These are phyloP conservation scores for Apteryx mantelli DNA, from an alignment of 2,113 vertebrate genomes.

Conservation along the genomic window DNA sequence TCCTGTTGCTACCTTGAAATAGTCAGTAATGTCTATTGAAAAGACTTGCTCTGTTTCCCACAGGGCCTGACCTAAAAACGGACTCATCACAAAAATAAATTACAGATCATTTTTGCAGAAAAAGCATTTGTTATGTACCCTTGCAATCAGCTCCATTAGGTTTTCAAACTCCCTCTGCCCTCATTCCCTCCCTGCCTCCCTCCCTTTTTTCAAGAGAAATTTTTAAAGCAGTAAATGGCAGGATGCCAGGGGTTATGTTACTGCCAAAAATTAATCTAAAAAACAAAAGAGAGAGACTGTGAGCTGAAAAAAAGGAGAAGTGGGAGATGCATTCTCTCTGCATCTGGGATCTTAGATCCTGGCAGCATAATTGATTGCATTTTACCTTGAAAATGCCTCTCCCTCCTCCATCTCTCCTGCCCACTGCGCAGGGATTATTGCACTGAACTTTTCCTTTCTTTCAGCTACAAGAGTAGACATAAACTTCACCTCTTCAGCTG, in stretches of 20 bases:
- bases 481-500: not conserved
- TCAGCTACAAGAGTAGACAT: not conserved
- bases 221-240: constrained; percentile 39
- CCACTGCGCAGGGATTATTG: not conserved
- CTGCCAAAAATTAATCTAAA: constrained; percentile 53
- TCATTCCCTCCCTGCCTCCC: not conserved
- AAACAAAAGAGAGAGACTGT: constrained; percentile 16
- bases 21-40: not conserved
- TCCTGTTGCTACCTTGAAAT: not conserved
- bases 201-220: not conserved
- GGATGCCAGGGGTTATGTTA: constrained; percentile 41
- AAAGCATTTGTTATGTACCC: not conserved
- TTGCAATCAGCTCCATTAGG: not conserved
- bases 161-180: not conserved
- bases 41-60: not conserved
- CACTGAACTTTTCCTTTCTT: not conserved
- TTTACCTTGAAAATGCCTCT: not conserved
- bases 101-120: not conserved
- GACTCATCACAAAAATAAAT: constrained; percentile 1
- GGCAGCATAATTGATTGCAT: not conserved
- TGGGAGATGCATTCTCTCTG: not conserved
- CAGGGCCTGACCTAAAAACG: not conserved
- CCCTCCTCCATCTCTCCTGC: not conserved
- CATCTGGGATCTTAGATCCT: not conserved
- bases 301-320: not conserved